Base-by-base conservation (phyloP, 1,140 invertebrate species). In the Neodiprion lecontei region DNA sequence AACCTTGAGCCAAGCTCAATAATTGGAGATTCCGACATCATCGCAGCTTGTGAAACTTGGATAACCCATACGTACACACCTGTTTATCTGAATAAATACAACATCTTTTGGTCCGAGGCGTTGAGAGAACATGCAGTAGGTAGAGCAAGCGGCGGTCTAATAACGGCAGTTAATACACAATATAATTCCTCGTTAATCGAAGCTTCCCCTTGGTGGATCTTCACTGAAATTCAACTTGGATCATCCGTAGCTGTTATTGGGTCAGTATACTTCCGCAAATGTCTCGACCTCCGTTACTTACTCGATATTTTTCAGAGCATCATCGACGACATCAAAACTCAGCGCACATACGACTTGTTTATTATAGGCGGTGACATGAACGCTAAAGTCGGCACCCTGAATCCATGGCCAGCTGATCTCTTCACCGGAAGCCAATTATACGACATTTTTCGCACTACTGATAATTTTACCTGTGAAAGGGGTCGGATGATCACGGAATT, bases 341-440 rank as follows among this genome's bases (percentile, higher is more conserved):
- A 9, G 14, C 14, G 14, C 50, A 9, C 50, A 9, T 11, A 53
- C 50, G 73, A 74, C 12, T 11, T 66, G 61, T 70, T 70, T 17
- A 70, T 74, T 48, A 70, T 74, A 2, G 73, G 68, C 21, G 73
- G 73, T 17, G 17, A 17, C 17, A 17, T 17, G 17, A 17, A 17
- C 17, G 17, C 17, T 17, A 17, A 17, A 17, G 17, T 17, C 17
- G 17, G 17, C 1, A 68, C 69, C 61, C 7, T 70, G 48, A 74
- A 74, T 74, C 67, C 73, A 28, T 61, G 73, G 40, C 73, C 73
- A 23, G 21, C 12, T 17, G 73, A 74, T 23, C 28, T 74, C 9
- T 17, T 69, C 17, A 23, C 12, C 12, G 67, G 68, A 8, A 48
- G 47, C 17, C 14, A 61, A 47, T 12, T 74, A 28, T 21, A 53